These are phyloP conservation scores for Todiramphus chloris DNA, from an alignment of 2,113 vertebrate species.

Conservation along the genomic window DNA sequence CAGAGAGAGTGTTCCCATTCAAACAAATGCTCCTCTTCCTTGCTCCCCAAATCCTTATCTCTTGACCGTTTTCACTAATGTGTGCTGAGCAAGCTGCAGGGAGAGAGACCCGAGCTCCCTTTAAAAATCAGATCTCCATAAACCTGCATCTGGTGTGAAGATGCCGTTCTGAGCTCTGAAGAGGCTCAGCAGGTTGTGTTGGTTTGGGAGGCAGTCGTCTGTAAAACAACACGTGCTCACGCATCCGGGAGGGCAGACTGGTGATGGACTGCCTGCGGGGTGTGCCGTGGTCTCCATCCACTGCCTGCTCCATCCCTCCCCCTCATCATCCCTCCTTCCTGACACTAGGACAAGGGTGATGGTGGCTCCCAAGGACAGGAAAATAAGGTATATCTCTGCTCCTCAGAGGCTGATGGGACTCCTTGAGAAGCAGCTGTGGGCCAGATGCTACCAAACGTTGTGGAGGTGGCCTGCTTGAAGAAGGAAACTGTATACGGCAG, in stretches of 20 bases:
- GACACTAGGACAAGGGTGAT: rapidly evolving
- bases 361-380: not conserved
- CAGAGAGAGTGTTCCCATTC: not conserved
- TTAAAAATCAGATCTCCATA: not conserved
- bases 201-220: not conserved
- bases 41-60: not conserved
- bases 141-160: not conserved
- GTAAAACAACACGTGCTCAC: rapidly evolving
- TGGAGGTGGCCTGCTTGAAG: rapidly evolving
- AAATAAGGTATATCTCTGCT: not conserved
- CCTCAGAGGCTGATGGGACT: not conserved
- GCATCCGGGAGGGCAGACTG: rapidly evolving
- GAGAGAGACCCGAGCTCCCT: not conserved
- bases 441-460: not conserved
- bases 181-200: not conserved
- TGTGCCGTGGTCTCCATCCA: rapidly evolving
- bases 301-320: too few relatives aligned
- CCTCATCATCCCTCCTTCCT: not conserved
- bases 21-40: not conserved
- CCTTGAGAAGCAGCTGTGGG: not conserved
- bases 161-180: not conserved
- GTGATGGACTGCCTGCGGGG: not conserved
- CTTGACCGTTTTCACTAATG: not conserved
- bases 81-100: not conserved
- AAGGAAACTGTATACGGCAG: not conserved